Percentiles rank a stretch among this genome's conserved stretches.
Conservation (phyloP, 1,140 invertebrate genomes). For the Dreissena polymorpha region DNA sequence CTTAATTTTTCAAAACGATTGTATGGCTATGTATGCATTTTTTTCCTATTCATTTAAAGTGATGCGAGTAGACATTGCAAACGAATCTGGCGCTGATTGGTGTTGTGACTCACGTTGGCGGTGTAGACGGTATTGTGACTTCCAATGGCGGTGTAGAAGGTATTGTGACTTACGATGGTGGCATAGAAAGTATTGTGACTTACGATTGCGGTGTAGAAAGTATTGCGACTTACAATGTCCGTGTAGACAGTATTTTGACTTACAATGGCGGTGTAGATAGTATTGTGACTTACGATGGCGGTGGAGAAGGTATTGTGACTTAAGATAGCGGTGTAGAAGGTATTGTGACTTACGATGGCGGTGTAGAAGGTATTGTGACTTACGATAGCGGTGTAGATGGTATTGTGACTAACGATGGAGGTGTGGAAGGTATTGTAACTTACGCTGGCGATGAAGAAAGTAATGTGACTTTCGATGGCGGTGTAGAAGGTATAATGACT, state of each 20-base stretch:
- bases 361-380: conserved; percentile 52
- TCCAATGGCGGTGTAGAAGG: conserved; percentile 50
- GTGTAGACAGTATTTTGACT: conserved; percentile 51
- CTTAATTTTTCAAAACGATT: too few relatives aligned
- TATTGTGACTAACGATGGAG: conserved; percentile 45
- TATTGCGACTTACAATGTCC: conserved; percentile 43
- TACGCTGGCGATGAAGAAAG: conserved; percentile 50
- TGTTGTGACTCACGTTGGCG: conserved; percentile 33
- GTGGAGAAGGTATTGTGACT: conserved; percentile 51
- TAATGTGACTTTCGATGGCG: conserved; percentile 46
- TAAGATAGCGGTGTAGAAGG: conserved; percentile 51
- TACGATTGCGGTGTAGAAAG: conserved; percentile 52
- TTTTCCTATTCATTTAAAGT: too few relatives aligned
- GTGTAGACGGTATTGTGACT: conserved; percentile 51
- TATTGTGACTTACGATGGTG: conserved; percentile 46
- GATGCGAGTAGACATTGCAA: too few relatives aligned
- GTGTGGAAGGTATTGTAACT: conserved; percentile 50
- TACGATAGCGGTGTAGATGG: conserved; percentile 51
- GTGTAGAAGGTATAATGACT: conserved; percentile 52
- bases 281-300: conserved; percentile 48
- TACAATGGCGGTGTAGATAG: conserved; percentile 50
- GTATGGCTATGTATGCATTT: too few relatives aligned
- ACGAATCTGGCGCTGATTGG: not conserved
- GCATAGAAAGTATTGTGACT: conserved; percentile 51
- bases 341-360: conserved; percentile 48